Percentiles rank a stretch among this genome's conserved stretches.
phyloP scores from a whole-genome alignment of 2,797 vertebrate species.

The Danionella dracula region DNA sequence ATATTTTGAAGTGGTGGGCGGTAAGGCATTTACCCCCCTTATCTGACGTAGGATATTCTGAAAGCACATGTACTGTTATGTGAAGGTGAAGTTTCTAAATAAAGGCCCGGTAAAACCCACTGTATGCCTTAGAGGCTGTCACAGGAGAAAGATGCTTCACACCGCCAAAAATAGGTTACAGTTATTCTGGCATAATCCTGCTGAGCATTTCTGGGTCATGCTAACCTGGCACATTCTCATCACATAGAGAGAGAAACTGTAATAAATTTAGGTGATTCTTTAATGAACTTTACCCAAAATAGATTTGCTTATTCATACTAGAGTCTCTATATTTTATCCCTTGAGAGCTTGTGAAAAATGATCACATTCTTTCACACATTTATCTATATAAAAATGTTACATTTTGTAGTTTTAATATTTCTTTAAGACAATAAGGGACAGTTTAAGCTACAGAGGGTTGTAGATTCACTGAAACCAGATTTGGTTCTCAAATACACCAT shows the following conservation, averaged over 20 bases:
- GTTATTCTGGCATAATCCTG: not conserved
- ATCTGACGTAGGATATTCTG: not conserved
- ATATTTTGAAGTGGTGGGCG: too few species aligned
- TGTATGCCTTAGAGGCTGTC: not conserved
- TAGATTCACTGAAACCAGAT: too few species aligned
- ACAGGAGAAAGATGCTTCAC: not conserved
- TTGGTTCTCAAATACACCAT: too few species aligned
- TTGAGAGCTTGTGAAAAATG: too few species aligned
- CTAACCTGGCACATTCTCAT: not conserved
- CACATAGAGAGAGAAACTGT: not conserved
- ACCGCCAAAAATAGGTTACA: not conserved
- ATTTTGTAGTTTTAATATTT: too few species aligned
- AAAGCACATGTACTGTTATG: not conserved
- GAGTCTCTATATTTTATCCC: not conserved
- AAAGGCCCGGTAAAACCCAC: too few species aligned
- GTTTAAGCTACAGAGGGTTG: too few species aligned
- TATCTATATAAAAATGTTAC: too few species aligned
- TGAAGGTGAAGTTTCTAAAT: too few species aligned
- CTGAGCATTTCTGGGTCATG: not conserved
- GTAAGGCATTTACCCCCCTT: too few species aligned
- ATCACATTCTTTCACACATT: too few species aligned
- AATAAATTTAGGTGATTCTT: not conserved
- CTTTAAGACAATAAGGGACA: too few species aligned
- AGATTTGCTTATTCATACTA: slow-evolving; percentile 1
- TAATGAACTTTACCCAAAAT: not conserved